A percentile compares a stretch with the other conserved stretches of the same genome.
Conservation (phyloP, 1,140 invertebrate species). For the Drosophila mojavensis region DNA sequence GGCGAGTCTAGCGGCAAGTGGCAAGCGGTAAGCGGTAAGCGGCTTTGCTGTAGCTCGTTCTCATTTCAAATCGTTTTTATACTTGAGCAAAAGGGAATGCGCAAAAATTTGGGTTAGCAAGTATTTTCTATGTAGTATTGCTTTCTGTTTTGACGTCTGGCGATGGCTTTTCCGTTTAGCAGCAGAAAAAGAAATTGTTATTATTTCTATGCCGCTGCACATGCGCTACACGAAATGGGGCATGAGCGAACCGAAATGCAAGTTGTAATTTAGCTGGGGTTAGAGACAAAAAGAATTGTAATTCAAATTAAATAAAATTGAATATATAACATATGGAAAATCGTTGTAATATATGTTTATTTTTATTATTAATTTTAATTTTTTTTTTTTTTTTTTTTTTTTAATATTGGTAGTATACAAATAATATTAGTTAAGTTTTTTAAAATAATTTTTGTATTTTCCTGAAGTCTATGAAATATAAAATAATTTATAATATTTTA, state of each 20-base stretch:
- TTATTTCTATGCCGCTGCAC: conserved; percentile 7
- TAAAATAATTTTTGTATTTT: too few species aligned
- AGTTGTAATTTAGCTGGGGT: too few species aligned
- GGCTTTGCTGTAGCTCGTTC: conserved; percentile 3
- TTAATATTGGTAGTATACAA: too few species aligned
- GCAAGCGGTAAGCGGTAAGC: background rate
- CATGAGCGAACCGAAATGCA: background rate
- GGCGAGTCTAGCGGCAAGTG: background rate
- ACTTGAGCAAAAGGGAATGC: conserved; percentile 52
- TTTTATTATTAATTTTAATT: too few species aligned
- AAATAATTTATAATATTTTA: too few species aligned
- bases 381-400: too few species aligned
- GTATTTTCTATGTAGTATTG: conserved; percentile 51
- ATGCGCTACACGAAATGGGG: conserved; percentile 1
- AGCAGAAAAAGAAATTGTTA: conserved; percentile 44
- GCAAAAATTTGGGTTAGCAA: conserved; percentile 76
- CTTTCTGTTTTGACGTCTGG: conserved; percentile 66
- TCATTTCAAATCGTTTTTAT: conserved; percentile 34
- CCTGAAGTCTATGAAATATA: too few species aligned
- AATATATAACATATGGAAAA: too few species aligned
- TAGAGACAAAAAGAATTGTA: fast-evolving
- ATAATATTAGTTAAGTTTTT: too few species aligned
- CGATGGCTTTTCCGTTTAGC: conserved; percentile 34
- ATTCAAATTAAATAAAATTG: too few species aligned
- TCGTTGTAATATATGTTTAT: too few species aligned